Evolutionary conservation across 2,888 invertebrate genomes (phyloP).

Genomic region (Meghimatium bilineatum): DNA sequence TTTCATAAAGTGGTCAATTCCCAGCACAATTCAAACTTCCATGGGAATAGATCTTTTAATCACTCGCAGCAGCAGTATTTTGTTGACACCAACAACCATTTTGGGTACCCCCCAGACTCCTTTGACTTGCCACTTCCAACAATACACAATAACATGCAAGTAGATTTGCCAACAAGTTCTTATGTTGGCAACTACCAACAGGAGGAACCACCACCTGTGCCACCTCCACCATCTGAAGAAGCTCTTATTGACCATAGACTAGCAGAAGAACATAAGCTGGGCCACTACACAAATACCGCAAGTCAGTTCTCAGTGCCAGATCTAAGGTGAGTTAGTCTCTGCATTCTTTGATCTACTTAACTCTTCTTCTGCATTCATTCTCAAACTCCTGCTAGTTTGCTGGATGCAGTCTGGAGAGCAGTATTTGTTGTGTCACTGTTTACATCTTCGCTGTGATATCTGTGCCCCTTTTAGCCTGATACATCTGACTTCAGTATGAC

Average conservation of each 20-base stretch:
- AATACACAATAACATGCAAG: conserved; percentile 77
- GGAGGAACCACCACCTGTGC: conserved; percentile 68
- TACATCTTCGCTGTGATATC: too few relatives aligned
- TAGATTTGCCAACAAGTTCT: conserved; percentile 73
- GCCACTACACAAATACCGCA: conserved; percentile 53
- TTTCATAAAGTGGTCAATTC: background rate
- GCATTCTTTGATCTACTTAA: too few relatives aligned
- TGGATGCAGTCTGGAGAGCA: too few relatives aligned
- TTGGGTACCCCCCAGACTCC: background rate
- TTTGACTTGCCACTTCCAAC: conserved; percentile 71
- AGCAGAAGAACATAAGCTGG: conserved; percentile 60
- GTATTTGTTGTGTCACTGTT: too few relatives aligned
- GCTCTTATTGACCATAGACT: conserved; percentile 81
- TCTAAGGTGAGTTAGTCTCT: background rate
- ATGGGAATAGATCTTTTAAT: conserved; percentile 30
- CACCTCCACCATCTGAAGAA: conserved; percentile 78
- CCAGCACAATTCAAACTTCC: conserved; percentile 19
- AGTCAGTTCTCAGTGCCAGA: conserved; percentile 38
- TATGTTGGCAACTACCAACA: conserved; percentile 74
- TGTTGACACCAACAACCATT: conserved; percentile 31
- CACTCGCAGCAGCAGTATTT: conserved; percentile 13
- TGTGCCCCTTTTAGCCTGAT: too few relatives aligned
- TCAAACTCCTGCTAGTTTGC: too few relatives aligned
- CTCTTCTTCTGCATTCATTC: too few relatives aligned
- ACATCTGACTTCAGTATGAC: too few relatives aligned